phyloP scores from a whole-genome alignment of 1,140 invertebrate genomes.

The Drosophila arizonae region DNA sequence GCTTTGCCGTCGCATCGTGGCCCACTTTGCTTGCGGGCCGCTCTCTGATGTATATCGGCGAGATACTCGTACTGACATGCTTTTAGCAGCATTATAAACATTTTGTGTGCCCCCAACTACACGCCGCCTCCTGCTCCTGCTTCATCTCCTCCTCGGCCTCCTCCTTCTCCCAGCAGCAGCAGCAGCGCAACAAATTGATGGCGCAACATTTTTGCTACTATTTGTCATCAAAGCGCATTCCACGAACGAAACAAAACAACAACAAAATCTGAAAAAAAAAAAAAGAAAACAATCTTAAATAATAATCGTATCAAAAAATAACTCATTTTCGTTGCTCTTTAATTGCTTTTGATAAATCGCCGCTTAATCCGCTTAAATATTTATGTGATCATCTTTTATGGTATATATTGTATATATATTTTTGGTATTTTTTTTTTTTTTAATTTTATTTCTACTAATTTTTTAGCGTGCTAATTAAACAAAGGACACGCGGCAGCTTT shows the following conservation, averaged over 20 bases:
- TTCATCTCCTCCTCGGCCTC: neutral
- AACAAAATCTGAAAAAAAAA: neutral
- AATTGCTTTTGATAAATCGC: slow-evolving; percentile 80
- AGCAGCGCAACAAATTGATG: slow-evolving; percentile 10
- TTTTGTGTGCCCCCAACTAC: slow-evolving; percentile 57
- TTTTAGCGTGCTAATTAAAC: slow-evolving; percentile 78
- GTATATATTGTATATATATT: slow-evolving; percentile 20
- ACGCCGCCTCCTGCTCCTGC: neutral
- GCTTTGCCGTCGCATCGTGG: slow-evolving; percentile 41
- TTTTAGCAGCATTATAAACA: slow-evolving; percentile 81
- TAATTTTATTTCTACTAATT: slow-evolving; percentile 57
- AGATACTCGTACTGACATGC: slow-evolving; percentile 70
- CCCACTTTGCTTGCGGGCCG: slow-evolving; percentile 53
- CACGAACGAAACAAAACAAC: slow-evolving; percentile 49
- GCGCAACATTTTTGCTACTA: slow-evolving; percentile 78
- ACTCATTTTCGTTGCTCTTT: slow-evolving; percentile 61
- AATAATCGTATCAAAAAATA: slow-evolving; percentile 42
- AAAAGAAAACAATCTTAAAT: slow-evolving; percentile 15
- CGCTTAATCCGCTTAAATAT: slow-evolving; percentile 79
- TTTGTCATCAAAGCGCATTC: slow-evolving; percentile 76
- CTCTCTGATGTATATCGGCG: slow-evolving; percentile 73
- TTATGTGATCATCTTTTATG: slow-evolving; percentile 41
- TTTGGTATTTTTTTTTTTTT: slow-evolving; percentile 16
- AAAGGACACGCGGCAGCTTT: slow-evolving; percentile 65
- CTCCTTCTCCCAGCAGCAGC: neutral